Base-by-base conservation (phyloP, 2,888 invertebrate species). In the Alsophila aescularia region DNA sequence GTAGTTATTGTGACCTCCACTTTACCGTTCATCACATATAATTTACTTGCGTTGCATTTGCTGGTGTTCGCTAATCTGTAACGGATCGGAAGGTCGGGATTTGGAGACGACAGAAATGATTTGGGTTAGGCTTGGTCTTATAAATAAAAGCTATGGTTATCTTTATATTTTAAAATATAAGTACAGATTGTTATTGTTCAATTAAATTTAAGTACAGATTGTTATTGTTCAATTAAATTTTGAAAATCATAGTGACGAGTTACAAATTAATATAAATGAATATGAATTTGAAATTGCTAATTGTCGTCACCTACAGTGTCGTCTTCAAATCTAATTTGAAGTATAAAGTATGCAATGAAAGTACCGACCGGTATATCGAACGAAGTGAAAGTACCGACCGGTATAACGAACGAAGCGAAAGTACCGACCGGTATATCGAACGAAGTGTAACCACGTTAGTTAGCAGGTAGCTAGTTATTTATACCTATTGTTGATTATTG, bases 401-500 rank as follows among this genome's bases (percentile, higher is more conserved):
- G 12, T 6, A 8, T 44, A 32, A 39, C 21, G 16, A 32, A n/a
- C 14, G 16, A 36, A 42, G 36, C 43, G 53, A 40, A 47, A 48
- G 58, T 58, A 54, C 31, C 32, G 44, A 45, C 49, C 44, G 48
- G 50, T 62, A 43, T 64, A 61, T 58, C 50, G 52, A 47, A 35
- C 57, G 63, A 49, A 64, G 61, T 69, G 62, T 69, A 70, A 62
- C 64, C 52, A 58, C 61, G 49, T 52, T 77, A 78, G 69, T 66
- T 83, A 83, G 81, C 72, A 71, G 80, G 81, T 65, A 74, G 68
- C 81, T 85, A 83, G 82, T 82, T 85, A 87, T 81, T 83, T 87
- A 83, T 87, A 83, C 83, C 76, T 86, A 87, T 81, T 89, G 90
- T 90, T 90, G 88, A 90, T 77, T 83, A 87, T 70, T 86, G 81